Conservation (phyloP, 2,888 invertebrate genomes). For the Xanthia icteritia region DNA sequence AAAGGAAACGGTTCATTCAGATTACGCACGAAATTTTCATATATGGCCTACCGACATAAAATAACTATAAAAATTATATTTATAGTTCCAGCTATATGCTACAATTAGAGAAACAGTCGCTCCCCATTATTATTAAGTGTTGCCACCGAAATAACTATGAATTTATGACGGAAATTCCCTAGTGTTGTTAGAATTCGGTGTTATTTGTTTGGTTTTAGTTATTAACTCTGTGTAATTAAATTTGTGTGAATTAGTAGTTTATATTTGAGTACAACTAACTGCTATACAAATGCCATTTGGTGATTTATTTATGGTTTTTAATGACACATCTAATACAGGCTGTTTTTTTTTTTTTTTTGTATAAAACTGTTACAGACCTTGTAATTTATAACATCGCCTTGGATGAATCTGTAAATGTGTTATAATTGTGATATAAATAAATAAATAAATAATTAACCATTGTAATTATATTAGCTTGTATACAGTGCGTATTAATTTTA, state of each 20-base stretch:
- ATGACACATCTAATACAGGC: too few relatives aligned
- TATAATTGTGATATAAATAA: too few relatives aligned
- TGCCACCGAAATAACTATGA: conserved; percentile 52
- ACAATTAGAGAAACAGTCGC: conserved; percentile 61
- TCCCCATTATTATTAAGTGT: conserved; percentile 49
- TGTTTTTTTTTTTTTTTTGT: too few relatives aligned
- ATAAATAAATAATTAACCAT: too few relatives aligned
- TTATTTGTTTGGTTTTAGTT: conserved; percentile 25
- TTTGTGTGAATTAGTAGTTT: conserved; percentile 8
- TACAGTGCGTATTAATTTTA: neutral
- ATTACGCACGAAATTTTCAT: conserved; percentile 73
- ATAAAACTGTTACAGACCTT: too few relatives aligned
- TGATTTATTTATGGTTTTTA: neutral
- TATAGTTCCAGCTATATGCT: conserved; percentile 28
- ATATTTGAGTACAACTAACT: neutral
- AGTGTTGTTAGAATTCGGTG: conserved; percentile 21
- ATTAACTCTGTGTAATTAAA: conserved; percentile 30
- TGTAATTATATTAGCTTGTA: neutral
- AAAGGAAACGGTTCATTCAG: conserved; percentile 63
- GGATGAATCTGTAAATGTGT: too few relatives aligned
- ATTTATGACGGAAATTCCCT: conserved; percentile 58
- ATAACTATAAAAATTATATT: conserved; percentile 60
- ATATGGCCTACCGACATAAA: conserved; percentile 50
- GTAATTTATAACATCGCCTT: too few relatives aligned
- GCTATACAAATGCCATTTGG: neutral